A percentile compares a stretch with the other conserved stretches of the same genome.
phyloP scores from a whole-genome alignment of 1,140 invertebrate genomes.

The Drosophila subpulchrella region DNA sequence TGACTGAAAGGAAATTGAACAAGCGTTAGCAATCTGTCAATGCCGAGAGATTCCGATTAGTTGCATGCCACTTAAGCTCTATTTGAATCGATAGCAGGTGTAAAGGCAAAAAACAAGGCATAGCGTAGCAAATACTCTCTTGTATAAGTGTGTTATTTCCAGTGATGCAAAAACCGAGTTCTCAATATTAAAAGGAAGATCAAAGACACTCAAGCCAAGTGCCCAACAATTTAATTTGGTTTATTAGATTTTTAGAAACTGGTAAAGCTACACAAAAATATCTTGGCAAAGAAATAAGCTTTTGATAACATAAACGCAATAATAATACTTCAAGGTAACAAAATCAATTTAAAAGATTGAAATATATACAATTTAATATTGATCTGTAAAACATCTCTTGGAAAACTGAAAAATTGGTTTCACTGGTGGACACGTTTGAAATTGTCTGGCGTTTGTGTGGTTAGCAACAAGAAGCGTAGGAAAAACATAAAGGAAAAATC shows the following conservation, averaged over 20 bases:
- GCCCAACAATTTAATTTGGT: neutral
- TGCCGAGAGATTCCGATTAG: constrained; percentile 8
- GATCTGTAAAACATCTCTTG: neutral
- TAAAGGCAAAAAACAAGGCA: constrained; percentile 58
- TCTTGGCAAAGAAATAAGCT: neutral
- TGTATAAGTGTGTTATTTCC: constrained; percentile 7
- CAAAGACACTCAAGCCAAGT: neutral
- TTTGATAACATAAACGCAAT: neutral
- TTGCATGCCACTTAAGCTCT: constrained; percentile 70
- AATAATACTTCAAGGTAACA: neutral
- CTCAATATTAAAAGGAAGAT: neutral
- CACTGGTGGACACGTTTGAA: neutral
- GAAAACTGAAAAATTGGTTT: neutral
- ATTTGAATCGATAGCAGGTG: constrained; percentile 75
- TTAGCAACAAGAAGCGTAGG: constrained; percentile 41
- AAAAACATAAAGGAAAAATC: constrained; percentile 59
- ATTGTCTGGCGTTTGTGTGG: neutral
- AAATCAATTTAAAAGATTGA: neutral
- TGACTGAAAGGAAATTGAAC: constrained; percentile 61
- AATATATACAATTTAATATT: neutral
- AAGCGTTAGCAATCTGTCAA: constrained; percentile 14
- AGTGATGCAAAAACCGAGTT: neutral
- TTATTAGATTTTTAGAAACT: neutral
- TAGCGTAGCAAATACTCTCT: neutral
- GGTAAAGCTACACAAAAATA: neutral